phyloP scores from a whole-genome alignment of 1,140 invertebrate species.

The Drosophila nigromelanica region DNA sequence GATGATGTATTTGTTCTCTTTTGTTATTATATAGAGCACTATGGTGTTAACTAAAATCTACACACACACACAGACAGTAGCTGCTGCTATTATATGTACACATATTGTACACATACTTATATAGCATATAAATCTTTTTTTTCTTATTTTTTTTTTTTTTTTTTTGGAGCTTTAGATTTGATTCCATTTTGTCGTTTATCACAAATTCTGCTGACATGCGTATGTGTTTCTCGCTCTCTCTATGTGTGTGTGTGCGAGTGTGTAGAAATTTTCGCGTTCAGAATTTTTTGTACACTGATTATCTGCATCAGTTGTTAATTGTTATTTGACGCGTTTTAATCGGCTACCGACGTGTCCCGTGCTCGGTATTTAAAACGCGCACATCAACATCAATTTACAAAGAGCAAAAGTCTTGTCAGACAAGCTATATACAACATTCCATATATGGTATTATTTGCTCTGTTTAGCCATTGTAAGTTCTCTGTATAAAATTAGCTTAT shows the following conservation, averaged over 20 bases:
- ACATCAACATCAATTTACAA: background rate
- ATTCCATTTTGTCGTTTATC: constrained; percentile 80
- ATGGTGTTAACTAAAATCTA: constrained; percentile 37
- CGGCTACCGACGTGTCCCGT: constrained; percentile 74
- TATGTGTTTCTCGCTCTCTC: constrained; percentile 21
- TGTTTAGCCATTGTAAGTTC: constrained; percentile 1
- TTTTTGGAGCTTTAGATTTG: constrained; percentile 80
- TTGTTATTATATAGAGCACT: constrained; percentile 34
- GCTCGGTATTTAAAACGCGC: constrained; percentile 23
- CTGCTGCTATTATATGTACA: constrained; percentile 57
- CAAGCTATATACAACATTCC: background rate
- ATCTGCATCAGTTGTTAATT: constrained; percentile 84
- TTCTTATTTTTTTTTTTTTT: constrained; percentile 33
- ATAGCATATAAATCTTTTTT: constrained; percentile 50
- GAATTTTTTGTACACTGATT: constrained; percentile 78
- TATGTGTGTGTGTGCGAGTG: constrained; percentile 35
- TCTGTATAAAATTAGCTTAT: background rate
- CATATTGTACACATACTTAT: constrained; percentile 16
- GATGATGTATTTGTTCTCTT: constrained; percentile 72
- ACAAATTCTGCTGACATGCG: constrained; percentile 75
- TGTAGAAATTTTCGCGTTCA: constrained; percentile 74
- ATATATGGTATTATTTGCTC: constrained; percentile 1
- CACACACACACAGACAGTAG: constrained; percentile 52
- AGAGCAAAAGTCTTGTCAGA: background rate
- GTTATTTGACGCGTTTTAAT: constrained; percentile 83